Evolutionary conservation across 2,797 vertebrate species (phyloP).

Genomic region (Atherinosoma microstoma): DNA sequence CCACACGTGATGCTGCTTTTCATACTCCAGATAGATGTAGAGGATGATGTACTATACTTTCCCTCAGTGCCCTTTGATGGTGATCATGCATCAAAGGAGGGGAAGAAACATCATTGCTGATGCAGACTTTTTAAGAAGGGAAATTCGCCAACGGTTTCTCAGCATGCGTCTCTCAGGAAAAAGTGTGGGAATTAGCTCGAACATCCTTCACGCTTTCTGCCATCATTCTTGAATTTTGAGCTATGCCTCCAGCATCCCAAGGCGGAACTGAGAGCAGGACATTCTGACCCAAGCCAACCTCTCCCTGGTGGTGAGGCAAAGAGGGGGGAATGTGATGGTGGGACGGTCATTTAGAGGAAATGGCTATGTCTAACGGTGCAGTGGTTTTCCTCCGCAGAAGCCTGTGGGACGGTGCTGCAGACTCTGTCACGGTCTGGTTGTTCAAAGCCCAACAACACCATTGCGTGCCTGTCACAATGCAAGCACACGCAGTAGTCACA

Average conservation of each 20-base stretch:
- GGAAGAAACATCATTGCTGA: conserved; percentile 56
- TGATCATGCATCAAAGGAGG: conserved; percentile 54
- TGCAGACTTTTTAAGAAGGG: conserved; percentile 48
- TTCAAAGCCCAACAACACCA: conserved; percentile 55
- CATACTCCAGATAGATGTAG: conserved; percentile 46
- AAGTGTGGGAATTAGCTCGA: conserved; percentile 37
- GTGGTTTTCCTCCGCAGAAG: conserved; percentile 57
- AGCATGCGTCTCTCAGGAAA: conserved; percentile 42
- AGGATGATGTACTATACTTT: conserved; percentile 36
- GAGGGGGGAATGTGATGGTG: background rate
- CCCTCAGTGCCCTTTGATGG: conserved; percentile 65
- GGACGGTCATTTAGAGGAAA: conserved; percentile 70
- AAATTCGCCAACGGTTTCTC: conserved; percentile 27
- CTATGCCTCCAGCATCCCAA: conserved; percentile 14
- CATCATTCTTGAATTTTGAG: conserved; percentile 1
- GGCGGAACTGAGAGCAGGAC: conserved; percentile 50
- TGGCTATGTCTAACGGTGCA: conserved; percentile 58
- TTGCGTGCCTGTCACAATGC: conserved; percentile 19
- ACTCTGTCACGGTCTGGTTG: conserved; percentile 76
- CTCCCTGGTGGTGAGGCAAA: conserved; percentile 36
- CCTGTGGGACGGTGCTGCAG: conserved; percentile 68
- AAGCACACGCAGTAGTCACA: conserved; percentile 16
- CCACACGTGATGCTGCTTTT: conserved; percentile 45
- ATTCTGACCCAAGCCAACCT: conserved; percentile 47
- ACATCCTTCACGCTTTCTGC: conserved; percentile 58